phyloP scores from a whole-genome alignment of 2,888 invertebrate genomes.

The Pachycephus smyrnensis region DNA sequence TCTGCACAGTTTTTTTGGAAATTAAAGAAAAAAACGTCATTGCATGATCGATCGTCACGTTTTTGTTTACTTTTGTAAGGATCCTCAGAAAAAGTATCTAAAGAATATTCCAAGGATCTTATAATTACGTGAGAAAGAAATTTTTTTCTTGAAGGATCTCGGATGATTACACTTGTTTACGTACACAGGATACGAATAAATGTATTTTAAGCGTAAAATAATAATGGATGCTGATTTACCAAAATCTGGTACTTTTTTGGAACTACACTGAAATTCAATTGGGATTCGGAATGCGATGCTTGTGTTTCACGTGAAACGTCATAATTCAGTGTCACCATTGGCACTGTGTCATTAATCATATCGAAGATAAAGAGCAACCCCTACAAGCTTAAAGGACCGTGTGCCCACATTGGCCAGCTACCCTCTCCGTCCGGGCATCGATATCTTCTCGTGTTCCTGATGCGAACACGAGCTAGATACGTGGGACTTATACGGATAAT shows the following conservation, averaged over 20 bases:
- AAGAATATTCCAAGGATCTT: not conserved
- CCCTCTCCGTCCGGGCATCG: not conserved
- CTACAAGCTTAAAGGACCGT: conserved; percentile 6
- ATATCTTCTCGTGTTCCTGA: not conserved
- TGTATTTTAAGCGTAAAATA: not conserved
- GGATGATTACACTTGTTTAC: not conserved
- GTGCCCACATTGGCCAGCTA: not conserved
- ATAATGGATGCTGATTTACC: not conserved
- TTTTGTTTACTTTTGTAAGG: not conserved
- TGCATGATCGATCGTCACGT: not conserved
- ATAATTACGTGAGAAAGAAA: not conserved
- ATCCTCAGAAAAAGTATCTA: not conserved
- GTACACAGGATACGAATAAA: not conserved
- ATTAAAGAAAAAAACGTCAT: not conserved
- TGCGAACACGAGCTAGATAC: not conserved
- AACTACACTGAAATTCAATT: conserved; percentile 7
- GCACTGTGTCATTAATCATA: conserved; percentile 19
- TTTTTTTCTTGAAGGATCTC: not conserved
- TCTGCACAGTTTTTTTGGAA: not conserved
- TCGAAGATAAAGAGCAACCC: conserved; percentile 24
- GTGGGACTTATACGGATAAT: not conserved
- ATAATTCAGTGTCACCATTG: conserved; percentile 25
- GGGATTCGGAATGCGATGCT: conserved; percentile 13
- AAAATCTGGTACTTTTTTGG: not conserved
- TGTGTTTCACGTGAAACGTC: conserved; percentile 21